Percentiles rank a stretch among this genome's conserved stretches.
Conservation (phyloP, 2,113 vertebrate species). For the Callithrix jacchus region DNA sequence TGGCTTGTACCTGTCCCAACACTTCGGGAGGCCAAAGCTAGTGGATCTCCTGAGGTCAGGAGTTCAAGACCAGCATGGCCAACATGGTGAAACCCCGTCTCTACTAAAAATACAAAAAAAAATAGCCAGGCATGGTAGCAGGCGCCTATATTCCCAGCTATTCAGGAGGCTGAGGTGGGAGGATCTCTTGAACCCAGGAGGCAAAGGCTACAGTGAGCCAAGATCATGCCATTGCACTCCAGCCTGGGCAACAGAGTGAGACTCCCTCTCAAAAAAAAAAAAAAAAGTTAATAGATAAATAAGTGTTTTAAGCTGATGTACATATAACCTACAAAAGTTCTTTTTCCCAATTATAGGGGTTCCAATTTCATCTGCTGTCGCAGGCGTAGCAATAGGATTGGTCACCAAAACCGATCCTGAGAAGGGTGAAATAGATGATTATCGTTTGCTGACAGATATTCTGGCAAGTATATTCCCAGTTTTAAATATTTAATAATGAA, state of each 20-base stretch:
- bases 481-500: slow-evolving; percentile 1
- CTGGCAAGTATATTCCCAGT: slow-evolving; percentile 86
- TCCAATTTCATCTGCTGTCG: slow-evolving; percentile 92
- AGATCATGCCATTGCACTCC: not conserved
- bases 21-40: no score
- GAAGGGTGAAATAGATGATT: slow-evolving; percentile 91
- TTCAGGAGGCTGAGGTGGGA: no score
- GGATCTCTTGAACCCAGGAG: not conserved
- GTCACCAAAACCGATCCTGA: slow-evolving; percentile 87
- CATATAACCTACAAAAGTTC: not conserved
- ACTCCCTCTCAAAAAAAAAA: not conserved
- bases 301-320: not conserved
- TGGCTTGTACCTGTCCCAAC: no score
- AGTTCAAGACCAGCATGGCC: not conserved
- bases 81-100: not conserved
- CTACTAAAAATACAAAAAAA: no score
- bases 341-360: slow-evolving; percentile 87
- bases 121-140: no score
- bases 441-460: slow-evolving; percentile 96
- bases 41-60: not conserved
- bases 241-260: not conserved
- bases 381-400: slow-evolving; percentile 95
- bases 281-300: not conserved
- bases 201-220: not conserved
- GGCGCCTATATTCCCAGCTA: no score